A percentile compares a stretch with the other conserved stretches of the same genome.
phyloP scores from a whole-genome alignment of 1,140 invertebrate genomes.

The Heliconius himera region DNA sequence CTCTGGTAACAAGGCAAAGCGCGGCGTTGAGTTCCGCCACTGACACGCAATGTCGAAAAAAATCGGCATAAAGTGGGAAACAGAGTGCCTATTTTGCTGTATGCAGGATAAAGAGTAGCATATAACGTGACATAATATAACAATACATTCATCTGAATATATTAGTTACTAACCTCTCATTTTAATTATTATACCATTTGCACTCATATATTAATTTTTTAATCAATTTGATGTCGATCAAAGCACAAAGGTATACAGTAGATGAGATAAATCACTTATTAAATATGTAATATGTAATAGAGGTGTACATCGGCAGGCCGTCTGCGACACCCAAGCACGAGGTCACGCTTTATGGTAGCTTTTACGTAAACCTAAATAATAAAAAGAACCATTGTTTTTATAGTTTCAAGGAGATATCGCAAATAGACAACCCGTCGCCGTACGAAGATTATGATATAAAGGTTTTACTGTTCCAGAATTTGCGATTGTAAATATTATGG shows the following conservation, averaged over 20 bases:
- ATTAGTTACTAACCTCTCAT: background rate
- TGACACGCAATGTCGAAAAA: too few species aligned
- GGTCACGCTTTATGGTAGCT: slow-evolving; percentile 41
- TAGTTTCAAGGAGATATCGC: slow-evolving; percentile 77
- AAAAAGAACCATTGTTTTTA: slow-evolving; percentile 66
- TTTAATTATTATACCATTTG: background rate
- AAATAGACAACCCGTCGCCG: slow-evolving; percentile 65
- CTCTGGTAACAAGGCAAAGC: too few species aligned
- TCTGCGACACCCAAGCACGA: slow-evolving; percentile 49
- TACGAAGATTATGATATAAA: slow-evolving; percentile 68
- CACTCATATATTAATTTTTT: background rate
- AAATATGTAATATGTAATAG: background rate
- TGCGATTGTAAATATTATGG: slow-evolving; percentile 61
- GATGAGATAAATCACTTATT: background rate
- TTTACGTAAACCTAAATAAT: slow-evolving; percentile 48
- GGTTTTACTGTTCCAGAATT: slow-evolving; percentile 58
- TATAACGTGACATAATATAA: background rate
- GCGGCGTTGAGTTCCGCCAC: too few species aligned
- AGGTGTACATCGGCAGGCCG: background rate
- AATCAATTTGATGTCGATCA: background rate
- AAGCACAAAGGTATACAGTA: background rate
- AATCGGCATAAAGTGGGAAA: too few species aligned
- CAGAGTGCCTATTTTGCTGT: too few species aligned
- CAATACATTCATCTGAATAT: background rate
- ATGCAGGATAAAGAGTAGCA: too few species aligned